Evolutionary conservation across 2,888 invertebrate species (phyloP), one percentile per base, ranked within the genome.

Genomic region (Neuroscelio doddi): DNA sequence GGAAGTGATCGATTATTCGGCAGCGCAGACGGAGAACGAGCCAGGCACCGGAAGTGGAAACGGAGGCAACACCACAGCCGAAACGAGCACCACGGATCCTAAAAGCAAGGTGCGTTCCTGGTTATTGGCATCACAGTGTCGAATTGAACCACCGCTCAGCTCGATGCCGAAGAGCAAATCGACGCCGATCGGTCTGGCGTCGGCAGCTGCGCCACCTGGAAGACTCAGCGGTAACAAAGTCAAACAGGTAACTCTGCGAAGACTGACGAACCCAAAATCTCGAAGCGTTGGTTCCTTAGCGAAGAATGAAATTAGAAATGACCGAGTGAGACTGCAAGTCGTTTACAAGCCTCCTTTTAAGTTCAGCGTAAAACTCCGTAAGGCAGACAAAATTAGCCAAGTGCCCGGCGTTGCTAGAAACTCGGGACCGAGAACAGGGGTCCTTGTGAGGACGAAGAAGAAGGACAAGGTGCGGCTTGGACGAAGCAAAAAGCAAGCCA

Each of bases 261-360:
- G 75, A 34, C 68, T 76, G 44, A 73, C 75, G 8, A 77, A 79
- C 27, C 72, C 76, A 1, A 89, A 89, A 74, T 90, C 90, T 70
- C 91, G 92, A 76, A 93, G 92, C 75, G 89, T 91, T 63, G 91
- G 91, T 12, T 92, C 92, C 76, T 86, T 93, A 30, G 84, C 89
- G n/a, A 86, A 87, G 36, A 87, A 87, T 52, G 89, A 89, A 73
- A 85, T 85, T 63, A 85, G 85, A 58, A 89, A 89, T 42, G 83
- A 84, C 52, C 73, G 83, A 0, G 82, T 94, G 8, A 89, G 93
- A 69, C 85, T 94, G 15, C 94, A 94, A 84, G 94, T 94, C 27
- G 92, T 94, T 17, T 94, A 93, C 82, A 94, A 94, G 80, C 94
- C 94, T 46, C 94, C 94, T 8, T 94, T 94, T 85, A 92, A 93